Evolutionary conservation across 2,888 invertebrate species (phyloP), one percentile per base, ranked within the genome.

Genomic region (Drosophila siamana): DNA sequence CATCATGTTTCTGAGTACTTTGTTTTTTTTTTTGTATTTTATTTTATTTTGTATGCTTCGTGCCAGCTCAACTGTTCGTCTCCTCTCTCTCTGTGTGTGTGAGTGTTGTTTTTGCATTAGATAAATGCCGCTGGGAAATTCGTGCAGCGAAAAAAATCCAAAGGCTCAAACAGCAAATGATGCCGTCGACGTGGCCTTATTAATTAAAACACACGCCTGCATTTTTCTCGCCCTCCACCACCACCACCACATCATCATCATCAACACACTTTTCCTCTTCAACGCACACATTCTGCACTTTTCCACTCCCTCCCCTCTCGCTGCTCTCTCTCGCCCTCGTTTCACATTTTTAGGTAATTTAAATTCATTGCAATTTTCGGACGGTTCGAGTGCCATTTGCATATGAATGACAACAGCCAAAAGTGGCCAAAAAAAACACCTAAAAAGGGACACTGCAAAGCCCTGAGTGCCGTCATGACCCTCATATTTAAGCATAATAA

Each of bases 121-220:
- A 69, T 63, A 75, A 87, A 85, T 82, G 74, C 85, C 88, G 73
- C 56, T 76, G 85, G 85, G 86, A 88, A 85, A 85, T 85, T 78
- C 86, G 56, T 78, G 75, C 72, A 74, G 62, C 69, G 52, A 50
- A 63, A 74, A 76, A 66, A 82, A 78, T 69, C 69, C 57, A 67
- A 64, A 67, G 80, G 86, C 82, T 85, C 75, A 80, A 86, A 77
- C 59, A 66, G 77, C 83, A 80, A 55, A 74, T 72, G 79, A 81
- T 70, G 79, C 62, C 71, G 71, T 59, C 62, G 44, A 69, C 77
- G 74, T 74, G 69, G 74, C 74, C 84, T 84, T 83, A 83, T 86
- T 83, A 86, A 83, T 83, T 83, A 83, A 70, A 72, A 64, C 69
- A 86, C 77, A 84, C 81, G 86, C 77, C 83, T 63, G 52, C 69